Evolutionary conservation across 2,113 vertebrate genomes (phyloP).

Genomic region (Semnopithecus entellus): DNA sequence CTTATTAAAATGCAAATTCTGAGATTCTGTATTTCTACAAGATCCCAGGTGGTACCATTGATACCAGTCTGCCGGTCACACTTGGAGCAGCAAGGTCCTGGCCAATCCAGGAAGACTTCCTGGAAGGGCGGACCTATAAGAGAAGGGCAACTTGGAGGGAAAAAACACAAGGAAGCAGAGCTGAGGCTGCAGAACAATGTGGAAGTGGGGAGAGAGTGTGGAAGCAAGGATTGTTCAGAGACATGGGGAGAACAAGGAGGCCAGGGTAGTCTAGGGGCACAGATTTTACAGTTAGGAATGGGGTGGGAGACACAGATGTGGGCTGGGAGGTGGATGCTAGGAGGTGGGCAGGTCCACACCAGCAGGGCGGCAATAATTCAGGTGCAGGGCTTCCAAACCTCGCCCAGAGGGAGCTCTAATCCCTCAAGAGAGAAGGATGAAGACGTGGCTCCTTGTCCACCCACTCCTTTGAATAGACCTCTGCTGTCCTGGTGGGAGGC

Average conservation of each 20-base stretch:
- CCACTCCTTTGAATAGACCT: neutral
- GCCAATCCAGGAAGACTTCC: neutral
- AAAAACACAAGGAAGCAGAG: neutral
- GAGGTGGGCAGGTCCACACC: neutral
- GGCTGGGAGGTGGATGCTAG: neutral
- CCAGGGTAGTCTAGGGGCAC: no score
- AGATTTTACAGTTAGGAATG: neutral
- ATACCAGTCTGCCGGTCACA: fast-evolving
- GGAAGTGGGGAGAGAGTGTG: neutral
- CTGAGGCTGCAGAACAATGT: neutral
- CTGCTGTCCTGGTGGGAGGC: neutral
- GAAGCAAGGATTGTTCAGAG: fast-evolving
- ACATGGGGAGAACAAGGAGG: neutral
- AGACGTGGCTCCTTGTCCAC: neutral
- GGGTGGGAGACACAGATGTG: neutral
- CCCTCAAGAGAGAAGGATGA: neutral
- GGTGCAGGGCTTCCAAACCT: neutral
- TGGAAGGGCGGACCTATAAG: neutral
- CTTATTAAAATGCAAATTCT: neutral
- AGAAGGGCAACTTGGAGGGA: neutral
- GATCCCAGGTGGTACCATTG: neutral
- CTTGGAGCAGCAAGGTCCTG: neutral
- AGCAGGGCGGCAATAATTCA: neutral
- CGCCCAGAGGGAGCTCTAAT: no score
- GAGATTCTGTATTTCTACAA: fast-evolving